Evolutionary conservation across 2,113 vertebrate species (phyloP).

Genomic region (Sturnus vulgaris): DNA sequence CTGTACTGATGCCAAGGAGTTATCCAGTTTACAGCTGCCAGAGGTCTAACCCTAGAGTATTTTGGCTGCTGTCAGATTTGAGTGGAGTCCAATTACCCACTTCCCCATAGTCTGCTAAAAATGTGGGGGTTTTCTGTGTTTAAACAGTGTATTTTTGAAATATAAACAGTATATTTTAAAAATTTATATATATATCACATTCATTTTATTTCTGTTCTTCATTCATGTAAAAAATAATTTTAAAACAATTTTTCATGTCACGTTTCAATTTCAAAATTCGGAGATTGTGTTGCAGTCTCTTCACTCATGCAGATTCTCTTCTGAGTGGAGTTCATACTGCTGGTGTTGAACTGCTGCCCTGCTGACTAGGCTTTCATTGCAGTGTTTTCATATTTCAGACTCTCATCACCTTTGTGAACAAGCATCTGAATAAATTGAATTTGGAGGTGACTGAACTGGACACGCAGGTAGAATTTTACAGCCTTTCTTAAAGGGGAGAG

Average conservation of each 20-base stretch:
- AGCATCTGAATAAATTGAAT: constrained; percentile 97
- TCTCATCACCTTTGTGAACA: constrained; percentile 98
- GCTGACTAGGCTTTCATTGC: background rate
- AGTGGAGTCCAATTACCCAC: background rate
- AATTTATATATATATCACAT: background rate
- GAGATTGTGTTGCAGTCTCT: background rate
- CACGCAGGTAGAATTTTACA: constrained; percentile 84
- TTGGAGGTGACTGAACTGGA: constrained; percentile 97
- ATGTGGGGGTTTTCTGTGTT: background rate
- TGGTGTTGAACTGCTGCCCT: background rate
- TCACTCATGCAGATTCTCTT: background rate
- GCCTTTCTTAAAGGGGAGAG: background rate
- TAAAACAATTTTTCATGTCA: background rate
- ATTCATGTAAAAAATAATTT: background rate
- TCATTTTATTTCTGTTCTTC: background rate
- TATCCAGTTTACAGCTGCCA: background rate
- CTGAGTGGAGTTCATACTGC: background rate
- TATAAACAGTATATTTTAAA: background rate
- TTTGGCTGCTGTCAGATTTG: constrained; percentile 1
- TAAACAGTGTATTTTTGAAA: background rate
- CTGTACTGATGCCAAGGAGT: background rate
- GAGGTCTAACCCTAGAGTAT: background rate
- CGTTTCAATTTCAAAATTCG: background rate
- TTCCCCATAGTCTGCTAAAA: background rate
- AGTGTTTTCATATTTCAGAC: constrained; percentile 77